Percentiles rank a stretch among this genome's conserved stretches.
These are phyloP conservation scores for Meiosimyza platycephala DNA, from an alignment of 2,888 invertebrate species.

Conservation along the genomic window DNA sequence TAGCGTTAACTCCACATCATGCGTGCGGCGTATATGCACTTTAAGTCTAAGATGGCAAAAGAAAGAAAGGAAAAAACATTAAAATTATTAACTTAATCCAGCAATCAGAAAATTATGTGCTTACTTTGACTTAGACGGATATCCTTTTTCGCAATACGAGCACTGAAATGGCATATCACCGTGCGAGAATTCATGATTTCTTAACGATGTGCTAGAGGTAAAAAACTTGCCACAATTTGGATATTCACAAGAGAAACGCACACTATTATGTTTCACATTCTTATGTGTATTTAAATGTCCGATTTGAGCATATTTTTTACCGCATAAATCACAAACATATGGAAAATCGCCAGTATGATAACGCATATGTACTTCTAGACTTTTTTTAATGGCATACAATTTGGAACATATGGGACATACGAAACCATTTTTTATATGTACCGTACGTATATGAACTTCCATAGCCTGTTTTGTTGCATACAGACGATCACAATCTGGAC, in stretches of 20 bases:
- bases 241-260: slow-evolving; percentile 52
- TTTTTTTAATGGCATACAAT: slow-evolving; percentile 52
- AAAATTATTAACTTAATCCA: not conserved
- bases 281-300: slow-evolving; percentile 54
- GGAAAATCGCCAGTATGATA: slow-evolving; percentile 55
- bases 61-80: slow-evolving; percentile 13
- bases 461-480: slow-evolving; percentile 56
- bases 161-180: slow-evolving; percentile 57
- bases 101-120: slow-evolving; percentile 30
- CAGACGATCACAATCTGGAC: slow-evolving; percentile 45
- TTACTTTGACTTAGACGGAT: slow-evolving; percentile 55
- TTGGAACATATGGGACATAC: slow-evolving; percentile 53
- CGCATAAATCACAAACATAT: slow-evolving; percentile 52
- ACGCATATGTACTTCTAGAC: slow-evolving; percentile 55
- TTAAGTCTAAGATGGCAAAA: slow-evolving; percentile 46
- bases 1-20: slow-evolving; percentile 45
- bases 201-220: slow-evolving; percentile 53
- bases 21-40: slow-evolving; percentile 51
- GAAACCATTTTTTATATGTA: slow-evolving; percentile 49
- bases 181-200: slow-evolving; percentile 55
- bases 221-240: slow-evolving; percentile 53
- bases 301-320: slow-evolving; percentile 54
- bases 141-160: slow-evolving; percentile 50
- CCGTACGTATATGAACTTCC: slow-evolving; percentile 50
- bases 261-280: slow-evolving; percentile 52